phyloP scores from a whole-genome alignment of 2,797 vertebrate genomes.

The Coregonus sp. region DNA sequence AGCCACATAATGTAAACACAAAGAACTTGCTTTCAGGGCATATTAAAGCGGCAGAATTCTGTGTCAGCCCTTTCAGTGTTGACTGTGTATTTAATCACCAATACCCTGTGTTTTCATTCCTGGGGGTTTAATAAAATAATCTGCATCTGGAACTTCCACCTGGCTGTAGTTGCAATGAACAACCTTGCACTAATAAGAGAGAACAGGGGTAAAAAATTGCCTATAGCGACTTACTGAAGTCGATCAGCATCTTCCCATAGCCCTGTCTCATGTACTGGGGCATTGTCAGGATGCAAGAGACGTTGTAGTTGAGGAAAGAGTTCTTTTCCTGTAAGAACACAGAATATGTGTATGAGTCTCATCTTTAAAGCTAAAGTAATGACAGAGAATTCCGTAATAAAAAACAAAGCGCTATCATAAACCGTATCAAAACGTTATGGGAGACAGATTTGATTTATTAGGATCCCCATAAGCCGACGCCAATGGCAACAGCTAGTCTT shows the following conservation, averaged over 20 bases:
- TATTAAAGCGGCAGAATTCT: too few relatives aligned
- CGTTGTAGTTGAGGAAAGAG: slow-evolving; percentile 90
- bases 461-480: too few relatives aligned
- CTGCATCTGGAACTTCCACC: too few relatives aligned
- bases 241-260: slow-evolving; percentile 90
- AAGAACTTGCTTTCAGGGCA: too few relatives aligned
- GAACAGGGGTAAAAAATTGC: not conserved
- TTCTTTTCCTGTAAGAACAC: slow-evolving; percentile 81
- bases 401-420: not conserved
- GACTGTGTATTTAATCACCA: too few relatives aligned
- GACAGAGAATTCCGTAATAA: not conserved
- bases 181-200: not conserved
- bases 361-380: not conserved
- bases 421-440: not conserved
- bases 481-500: too few relatives aligned
- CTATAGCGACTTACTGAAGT: slow-evolving; percentile 83
- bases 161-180: not conserved
- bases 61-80: too few relatives aligned
- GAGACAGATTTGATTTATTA: not conserved
- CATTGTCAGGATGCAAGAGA: slow-evolving; percentile 90
- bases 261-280: slow-evolving; percentile 91
- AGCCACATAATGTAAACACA: too few relatives aligned
- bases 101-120: too few relatives aligned
- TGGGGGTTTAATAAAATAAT: too few relatives aligned
- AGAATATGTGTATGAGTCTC: not conserved